Percentiles rank a stretch among this genome's conserved stretches.
These are phyloP conservation scores for Nephila pilipes DNA, from an alignment of 1,140 invertebrate species.

Conservation along the genomic window DNA sequence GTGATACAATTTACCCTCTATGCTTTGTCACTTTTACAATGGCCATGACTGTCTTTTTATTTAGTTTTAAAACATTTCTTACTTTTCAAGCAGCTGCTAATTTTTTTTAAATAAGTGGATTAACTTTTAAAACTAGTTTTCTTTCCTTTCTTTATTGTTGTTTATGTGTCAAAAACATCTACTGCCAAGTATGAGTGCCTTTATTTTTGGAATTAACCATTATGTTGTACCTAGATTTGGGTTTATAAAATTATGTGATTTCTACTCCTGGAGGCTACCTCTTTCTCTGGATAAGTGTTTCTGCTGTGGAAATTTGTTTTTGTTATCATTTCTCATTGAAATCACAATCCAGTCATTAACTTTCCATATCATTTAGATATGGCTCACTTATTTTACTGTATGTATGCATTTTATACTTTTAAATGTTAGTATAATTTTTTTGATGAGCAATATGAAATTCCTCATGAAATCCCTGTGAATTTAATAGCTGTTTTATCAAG, in stretches of 20 bases:
- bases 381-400: constrained; percentile 46
- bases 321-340: constrained; percentile 55
- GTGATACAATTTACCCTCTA: constrained; percentile 72
- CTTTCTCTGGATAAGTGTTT: constrained; percentile 59
- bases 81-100: constrained; percentile 64
- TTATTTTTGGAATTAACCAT: constrained; percentile 68
- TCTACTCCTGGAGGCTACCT: not conserved
- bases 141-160: not conserved
- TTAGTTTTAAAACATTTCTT: constrained; percentile 47
- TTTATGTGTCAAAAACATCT: constrained; percentile 70
- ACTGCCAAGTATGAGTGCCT: constrained; percentile 76
- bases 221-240: constrained; percentile 40
- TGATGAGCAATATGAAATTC: not conserved
- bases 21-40: constrained; percentile 66
- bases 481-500: not conserved
- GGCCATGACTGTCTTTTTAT: constrained; percentile 53
- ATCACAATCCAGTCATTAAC: constrained; percentile 54
- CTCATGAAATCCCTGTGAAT: not conserved
- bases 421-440: not conserved
- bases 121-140: constrained; percentile 32
- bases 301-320: not conserved
- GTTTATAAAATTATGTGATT: constrained; percentile 26
- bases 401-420: constrained; percentile 33
- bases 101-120: constrained; percentile 58
- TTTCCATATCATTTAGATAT: constrained; percentile 49